A percentile compares a stretch with the other conserved stretches of the same genome.
These are phyloP conservation scores for Muntiacus muntjak DNA, from an alignment of 2,113 vertebrate genomes.

Conservation along the genomic window DNA sequence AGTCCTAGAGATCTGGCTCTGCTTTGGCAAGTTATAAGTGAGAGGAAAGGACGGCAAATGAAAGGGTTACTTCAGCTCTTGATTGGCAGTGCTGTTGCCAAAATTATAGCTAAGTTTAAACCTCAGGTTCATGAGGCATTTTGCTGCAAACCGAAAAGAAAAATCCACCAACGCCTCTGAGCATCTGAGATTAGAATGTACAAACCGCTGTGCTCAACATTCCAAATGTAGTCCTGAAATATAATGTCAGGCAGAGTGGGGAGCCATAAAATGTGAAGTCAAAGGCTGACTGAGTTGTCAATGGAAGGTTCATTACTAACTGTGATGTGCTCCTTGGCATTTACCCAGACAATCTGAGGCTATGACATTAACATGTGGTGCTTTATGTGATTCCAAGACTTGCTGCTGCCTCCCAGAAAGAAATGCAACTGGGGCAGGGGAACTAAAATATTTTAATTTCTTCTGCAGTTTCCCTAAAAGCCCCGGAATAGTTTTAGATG, in stretches of 20 bases:
- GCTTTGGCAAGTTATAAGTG: neutral
- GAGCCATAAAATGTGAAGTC: conserved; percentile 48
- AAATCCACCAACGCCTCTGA: conserved; percentile 39
- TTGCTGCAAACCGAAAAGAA: neutral
- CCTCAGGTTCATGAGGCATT: neutral
- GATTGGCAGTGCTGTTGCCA: neutral
- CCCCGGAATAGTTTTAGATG: neutral
- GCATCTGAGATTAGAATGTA: conserved; percentile 50
- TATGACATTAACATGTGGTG: conserved; percentile 53
- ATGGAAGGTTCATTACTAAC: conserved; percentile 48
- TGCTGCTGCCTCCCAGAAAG: conserved; percentile 3
- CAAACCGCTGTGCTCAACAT: conserved; percentile 17
- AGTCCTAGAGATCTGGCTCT: neutral
- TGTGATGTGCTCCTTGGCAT: conserved; percentile 54
- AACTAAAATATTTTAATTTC: conserved; percentile 35
- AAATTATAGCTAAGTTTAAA: conserved; percentile 41
- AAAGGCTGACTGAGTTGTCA: conserved; percentile 56
- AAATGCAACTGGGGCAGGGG: neutral
- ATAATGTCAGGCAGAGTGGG: conserved; percentile 46
- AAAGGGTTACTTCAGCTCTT: neutral
- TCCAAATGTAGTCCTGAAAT: conserved; percentile 32
- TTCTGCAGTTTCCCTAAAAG: conserved; percentile 38
- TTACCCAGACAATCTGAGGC: conserved; percentile 59
- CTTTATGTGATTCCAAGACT: conserved; percentile 38
- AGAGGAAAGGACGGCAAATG: neutral